Evolutionary conservation across 2,888 invertebrate genomes (phyloP).

Genomic region (Drosophila diplacantha): DNA sequence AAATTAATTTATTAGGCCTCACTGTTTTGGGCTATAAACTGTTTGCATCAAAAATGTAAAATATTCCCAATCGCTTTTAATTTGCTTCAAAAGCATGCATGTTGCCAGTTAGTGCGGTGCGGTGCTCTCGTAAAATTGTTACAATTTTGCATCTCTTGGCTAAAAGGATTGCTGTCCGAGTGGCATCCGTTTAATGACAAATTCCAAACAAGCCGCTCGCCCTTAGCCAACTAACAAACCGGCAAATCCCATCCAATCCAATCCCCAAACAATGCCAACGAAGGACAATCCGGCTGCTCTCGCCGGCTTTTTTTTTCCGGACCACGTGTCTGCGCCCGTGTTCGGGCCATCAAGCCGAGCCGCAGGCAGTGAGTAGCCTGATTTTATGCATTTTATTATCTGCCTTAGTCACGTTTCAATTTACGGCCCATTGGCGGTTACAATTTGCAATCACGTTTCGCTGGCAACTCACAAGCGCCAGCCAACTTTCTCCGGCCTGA

Average conservation of each 20-base stretch:
- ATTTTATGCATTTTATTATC: constrained; percentile 76
- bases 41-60: neutral
- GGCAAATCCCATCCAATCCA: constrained; percentile 19
- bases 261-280: constrained; percentile 37
- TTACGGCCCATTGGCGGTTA: constrained; percentile 78
- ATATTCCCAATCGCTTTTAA: neutral
- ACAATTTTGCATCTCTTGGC: neutral
- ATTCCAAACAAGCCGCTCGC: constrained; percentile 47
- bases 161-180: neutral
- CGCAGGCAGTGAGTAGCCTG: constrained; percentile 61
- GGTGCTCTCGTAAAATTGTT: neutral
- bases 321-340: constrained; percentile 52
- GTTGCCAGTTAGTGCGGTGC: neutral
- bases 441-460: constrained; percentile 77
- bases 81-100: neutral
- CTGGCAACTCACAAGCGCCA: constrained; percentile 28
- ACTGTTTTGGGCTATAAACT: neutral
- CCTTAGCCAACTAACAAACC: constrained; percentile 25
- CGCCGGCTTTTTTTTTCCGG: constrained; percentile 5
- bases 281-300: constrained; percentile 42
- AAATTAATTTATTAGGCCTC: neutral
- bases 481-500: constrained; percentile 62
- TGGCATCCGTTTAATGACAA: constrained; percentile 60
- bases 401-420: constrained; percentile 76
- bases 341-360: constrained; percentile 45